phyloP scores from a whole-genome alignment of 2,888 invertebrate genomes.

The Gibbula magus region DNA sequence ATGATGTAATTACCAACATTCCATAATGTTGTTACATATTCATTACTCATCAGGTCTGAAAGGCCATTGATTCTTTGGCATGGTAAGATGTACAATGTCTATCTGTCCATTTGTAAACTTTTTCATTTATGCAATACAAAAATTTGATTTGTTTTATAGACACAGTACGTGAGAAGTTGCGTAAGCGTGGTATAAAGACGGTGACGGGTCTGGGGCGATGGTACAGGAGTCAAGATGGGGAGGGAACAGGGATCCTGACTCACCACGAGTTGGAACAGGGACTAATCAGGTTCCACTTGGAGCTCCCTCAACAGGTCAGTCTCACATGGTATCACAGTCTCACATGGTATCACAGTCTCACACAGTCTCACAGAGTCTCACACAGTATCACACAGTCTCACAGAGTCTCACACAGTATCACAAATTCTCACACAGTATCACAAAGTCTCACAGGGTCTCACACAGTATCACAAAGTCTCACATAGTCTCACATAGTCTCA shows the following conservation, averaged over 20 bases:
- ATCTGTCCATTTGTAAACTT: too few relatives aligned
- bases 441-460: not conserved
- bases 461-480: not conserved
- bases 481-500: not conserved
- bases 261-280: slow-evolving; percentile 71
- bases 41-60: too few relatives aligned
- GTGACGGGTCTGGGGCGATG: slow-evolving; percentile 67
- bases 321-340: not conserved
- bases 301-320: slow-evolving; percentile 66
- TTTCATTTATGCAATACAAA: too few relatives aligned
- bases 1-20: too few relatives aligned
- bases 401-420: not conserved
- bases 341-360: not conserved
- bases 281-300: slow-evolving; percentile 66
- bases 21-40: too few relatives aligned
- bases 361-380: not conserved
- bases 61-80: too few relatives aligned
- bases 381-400: not conserved
- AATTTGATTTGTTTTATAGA: slow-evolving; percentile 42
- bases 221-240: slow-evolving; percentile 59
- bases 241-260: slow-evolving; percentile 62
- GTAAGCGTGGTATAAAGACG: slow-evolving; percentile 68
- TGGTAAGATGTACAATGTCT: too few relatives aligned
- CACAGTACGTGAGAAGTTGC: slow-evolving; percentile 63
- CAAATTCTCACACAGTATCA: not conserved